Conservation (phyloP, 2,113 vertebrate genomes). For the Callorhinus ursinus region DNA sequence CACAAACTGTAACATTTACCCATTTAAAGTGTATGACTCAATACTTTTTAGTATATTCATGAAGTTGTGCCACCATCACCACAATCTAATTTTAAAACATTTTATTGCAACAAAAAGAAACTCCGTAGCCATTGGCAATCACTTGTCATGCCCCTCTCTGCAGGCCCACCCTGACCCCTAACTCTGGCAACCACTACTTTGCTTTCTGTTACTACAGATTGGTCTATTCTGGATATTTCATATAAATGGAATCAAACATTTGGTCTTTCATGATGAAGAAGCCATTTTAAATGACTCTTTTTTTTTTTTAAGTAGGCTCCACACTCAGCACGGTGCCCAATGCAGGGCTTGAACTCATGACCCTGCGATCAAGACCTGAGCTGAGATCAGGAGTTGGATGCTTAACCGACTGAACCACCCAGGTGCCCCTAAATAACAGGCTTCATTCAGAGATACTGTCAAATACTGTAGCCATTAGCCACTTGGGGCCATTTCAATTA, state of each 20-base stretch:
- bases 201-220: background rate
- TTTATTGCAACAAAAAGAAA: background rate
- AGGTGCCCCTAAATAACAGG: background rate
- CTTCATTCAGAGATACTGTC: background rate
- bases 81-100: background rate
- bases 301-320: background rate
- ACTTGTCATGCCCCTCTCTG: rapidly evolving
- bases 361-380: background rate
- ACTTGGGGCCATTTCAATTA: background rate
- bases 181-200: background rate
- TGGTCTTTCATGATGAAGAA: background rate
- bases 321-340: background rate
- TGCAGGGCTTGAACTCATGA: background rate
- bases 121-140: too few relatives aligned
- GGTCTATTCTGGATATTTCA: background rate
- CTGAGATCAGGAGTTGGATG: background rate
- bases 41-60: background rate
- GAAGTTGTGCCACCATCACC: background rate
- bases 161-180: background rate
- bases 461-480: background rate
- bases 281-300: background rate
- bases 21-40: background rate
- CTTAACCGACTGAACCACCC: background rate
- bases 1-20: background rate
- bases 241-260: background rate